phyloP scores from a whole-genome alignment of 2,113 vertebrate species.

The Mobula birostris region DNA sequence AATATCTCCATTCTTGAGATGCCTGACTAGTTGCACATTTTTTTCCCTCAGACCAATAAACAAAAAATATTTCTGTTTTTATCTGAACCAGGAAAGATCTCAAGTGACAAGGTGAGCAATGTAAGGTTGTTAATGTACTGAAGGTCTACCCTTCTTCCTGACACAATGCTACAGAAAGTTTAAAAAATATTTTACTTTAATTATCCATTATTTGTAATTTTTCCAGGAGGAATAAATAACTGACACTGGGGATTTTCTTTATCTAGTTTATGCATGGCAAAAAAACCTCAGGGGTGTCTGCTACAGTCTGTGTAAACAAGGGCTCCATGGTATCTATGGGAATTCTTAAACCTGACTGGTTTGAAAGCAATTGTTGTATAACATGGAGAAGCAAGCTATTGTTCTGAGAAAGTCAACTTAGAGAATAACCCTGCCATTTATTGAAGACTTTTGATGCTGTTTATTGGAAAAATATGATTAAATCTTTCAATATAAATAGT shows the following conservation, averaged over 20 bases:
- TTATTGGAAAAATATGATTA: too few relatives aligned
- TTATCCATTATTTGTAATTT: not conserved
- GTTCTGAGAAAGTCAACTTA: not conserved
- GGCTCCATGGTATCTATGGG: not conserved
- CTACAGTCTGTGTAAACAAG: not conserved
- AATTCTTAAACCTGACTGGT: slow-evolving; percentile 5
- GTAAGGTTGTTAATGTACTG: not conserved
- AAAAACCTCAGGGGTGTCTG: not conserved
- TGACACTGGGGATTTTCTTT: not conserved
- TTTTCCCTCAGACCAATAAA: not conserved
- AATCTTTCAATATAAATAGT: too few relatives aligned
- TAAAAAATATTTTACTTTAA: not conserved
- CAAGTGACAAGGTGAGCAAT: not conserved
- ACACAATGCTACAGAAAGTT: not conserved
- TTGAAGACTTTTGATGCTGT: not conserved
- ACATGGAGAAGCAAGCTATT: not conserved
- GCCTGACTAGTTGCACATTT: not conserved
- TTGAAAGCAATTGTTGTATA: not conserved
- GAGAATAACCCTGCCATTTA: not conserved
- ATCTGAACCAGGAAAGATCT: not conserved
- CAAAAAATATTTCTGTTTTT: not conserved
- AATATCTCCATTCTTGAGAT: not conserved
- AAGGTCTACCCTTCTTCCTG: not conserved
- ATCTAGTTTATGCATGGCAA: not conserved
- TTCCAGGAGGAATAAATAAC: not conserved